Conservation (phyloP, 2,888 invertebrate species). For the Diaperis boleti region DNA sequence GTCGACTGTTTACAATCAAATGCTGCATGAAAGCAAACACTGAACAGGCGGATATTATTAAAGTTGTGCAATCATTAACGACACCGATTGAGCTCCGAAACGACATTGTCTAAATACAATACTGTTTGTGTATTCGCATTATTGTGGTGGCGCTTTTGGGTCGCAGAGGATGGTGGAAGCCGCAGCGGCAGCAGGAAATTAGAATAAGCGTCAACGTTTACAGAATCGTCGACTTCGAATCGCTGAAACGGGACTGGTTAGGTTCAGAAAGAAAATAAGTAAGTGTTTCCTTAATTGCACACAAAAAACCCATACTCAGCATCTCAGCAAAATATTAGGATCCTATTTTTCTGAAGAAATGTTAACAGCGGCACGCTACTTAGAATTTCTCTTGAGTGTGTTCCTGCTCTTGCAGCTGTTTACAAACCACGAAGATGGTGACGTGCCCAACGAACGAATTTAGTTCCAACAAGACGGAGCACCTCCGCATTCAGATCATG, state of each 20-base stretch:
- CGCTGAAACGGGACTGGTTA: too few species aligned
- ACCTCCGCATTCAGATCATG: neutral
- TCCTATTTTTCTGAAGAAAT: too few species aligned
- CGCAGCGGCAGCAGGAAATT: neutral
- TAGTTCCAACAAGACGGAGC: neutral
- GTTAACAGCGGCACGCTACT: too few species aligned
- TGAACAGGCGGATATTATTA: slow-evolving; percentile 10
- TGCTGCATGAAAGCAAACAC: slow-evolving; percentile 1
- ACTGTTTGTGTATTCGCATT: neutral
- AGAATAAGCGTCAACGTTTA: too few species aligned
- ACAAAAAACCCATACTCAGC: too few species aligned
- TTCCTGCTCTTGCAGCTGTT: too few species aligned
- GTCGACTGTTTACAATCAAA: slow-evolving; percentile 6
- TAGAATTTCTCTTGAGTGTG: too few species aligned
- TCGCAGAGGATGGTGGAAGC: neutral
- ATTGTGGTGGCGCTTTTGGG: neutral
- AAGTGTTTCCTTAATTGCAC: too few species aligned
- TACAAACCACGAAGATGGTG: neutral
- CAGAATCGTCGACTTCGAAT: too few species aligned
- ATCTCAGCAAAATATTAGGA: too few species aligned
- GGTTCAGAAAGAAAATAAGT: too few species aligned
- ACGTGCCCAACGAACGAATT: too few species aligned
- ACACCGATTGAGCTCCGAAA: slow-evolving; percentile 11
- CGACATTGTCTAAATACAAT: slow-evolving; percentile 13
- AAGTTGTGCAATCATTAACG: slow-evolving; percentile 22